phyloP scores from a whole-genome alignment of 1,140 invertebrate genomes.

The Saccostrea echinata region DNA sequence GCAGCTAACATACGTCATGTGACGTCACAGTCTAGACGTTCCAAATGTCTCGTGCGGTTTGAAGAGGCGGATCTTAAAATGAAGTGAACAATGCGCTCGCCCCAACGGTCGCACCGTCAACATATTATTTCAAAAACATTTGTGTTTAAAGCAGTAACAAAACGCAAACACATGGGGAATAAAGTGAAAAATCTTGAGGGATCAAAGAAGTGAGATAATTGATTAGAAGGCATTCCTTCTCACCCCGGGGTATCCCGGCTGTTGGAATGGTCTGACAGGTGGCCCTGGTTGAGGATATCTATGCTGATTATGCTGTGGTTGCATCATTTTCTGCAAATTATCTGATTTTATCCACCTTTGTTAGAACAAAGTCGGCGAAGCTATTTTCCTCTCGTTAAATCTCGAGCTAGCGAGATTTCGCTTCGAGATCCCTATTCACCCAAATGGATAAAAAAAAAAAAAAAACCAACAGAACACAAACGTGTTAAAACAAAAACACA shows the following conservation, averaged over 20 bases:
- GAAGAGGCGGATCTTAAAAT: too few relatives aligned
- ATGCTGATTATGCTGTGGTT: slow-evolving; percentile 26
- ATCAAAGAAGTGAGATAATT: not conserved
- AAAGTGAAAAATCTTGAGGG: not conserved
- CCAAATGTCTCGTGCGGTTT: too few relatives aligned
- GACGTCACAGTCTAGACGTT: too few relatives aligned
- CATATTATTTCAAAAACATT: too few relatives aligned
- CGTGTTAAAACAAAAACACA: too few relatives aligned
- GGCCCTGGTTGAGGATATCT: slow-evolving; percentile 20
- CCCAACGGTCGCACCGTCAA: too few relatives aligned
- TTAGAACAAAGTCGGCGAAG: not conserved
- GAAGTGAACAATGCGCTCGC: too few relatives aligned
- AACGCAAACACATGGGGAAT: too few relatives aligned
- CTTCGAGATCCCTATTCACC: too few relatives aligned
- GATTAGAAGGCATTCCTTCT: not conserved
- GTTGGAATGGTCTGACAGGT: slow-evolving; percentile 44
- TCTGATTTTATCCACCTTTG: not conserved
- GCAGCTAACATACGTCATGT: too few relatives aligned
- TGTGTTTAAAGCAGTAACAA: not conserved
- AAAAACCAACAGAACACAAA: too few relatives aligned
- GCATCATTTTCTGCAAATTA: not conserved
- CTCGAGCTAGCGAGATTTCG: not conserved
- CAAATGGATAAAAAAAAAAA: too few relatives aligned
- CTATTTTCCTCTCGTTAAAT: slow-evolving; percentile 23
- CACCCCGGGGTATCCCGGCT: slow-evolving; percentile 44